Base-by-base conservation (phyloP, 2,888 invertebrate genomes). In the Blomia tropicalis region DNA sequence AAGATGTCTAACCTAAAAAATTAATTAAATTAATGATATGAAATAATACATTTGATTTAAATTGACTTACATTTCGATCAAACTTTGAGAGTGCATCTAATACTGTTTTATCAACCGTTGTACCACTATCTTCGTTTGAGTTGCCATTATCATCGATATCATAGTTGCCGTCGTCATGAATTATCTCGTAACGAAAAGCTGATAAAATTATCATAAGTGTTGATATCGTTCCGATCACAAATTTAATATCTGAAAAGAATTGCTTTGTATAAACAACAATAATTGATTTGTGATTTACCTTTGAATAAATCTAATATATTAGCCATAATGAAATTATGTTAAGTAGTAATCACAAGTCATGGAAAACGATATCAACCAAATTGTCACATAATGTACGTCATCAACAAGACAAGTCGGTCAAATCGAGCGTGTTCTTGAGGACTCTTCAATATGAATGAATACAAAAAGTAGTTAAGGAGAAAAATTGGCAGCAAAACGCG, bases 231-330 rank as follows among this genome's bases (percentile, higher is more conserved):
- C 56, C 56, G 31, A 56, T 36, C 2, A 27, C 29, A 56, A 56
- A 56, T 36, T 56, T 56, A 14, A 56, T 56, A 56, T 56, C 56
- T 56, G 29, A 32, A 32, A 31, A 47, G 51, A 47, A n/a, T n/a
- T n/a, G n/a, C n/a, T n/a, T n/a, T n/a, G n/a, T n/a, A n/a, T n/a
- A n/a, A n/a, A n/a, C n/a, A n/a, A n/a, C n/a, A n/a, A n/a, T n/a
- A n/a, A n/a, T n/a, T n/a, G n/a, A n/a, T n/a, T n/a, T n/a, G n/a
- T n/a, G 17, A 36, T 7, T 36, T 36, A 36, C 36, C 36, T 36
- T 36, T 36, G 36, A 36, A 36, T 17, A 36, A 36, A 36, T 36
- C 36, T 11, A 36, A 36, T 36, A 36, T 36, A 7, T 36, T 36
- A 36, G 36, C 7, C 36, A 36, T 11, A 7, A 36, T 36, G 17